Base-by-base conservation (phyloP, 2,888 invertebrate genomes). In the Sphecodes monilicornis region DNA sequence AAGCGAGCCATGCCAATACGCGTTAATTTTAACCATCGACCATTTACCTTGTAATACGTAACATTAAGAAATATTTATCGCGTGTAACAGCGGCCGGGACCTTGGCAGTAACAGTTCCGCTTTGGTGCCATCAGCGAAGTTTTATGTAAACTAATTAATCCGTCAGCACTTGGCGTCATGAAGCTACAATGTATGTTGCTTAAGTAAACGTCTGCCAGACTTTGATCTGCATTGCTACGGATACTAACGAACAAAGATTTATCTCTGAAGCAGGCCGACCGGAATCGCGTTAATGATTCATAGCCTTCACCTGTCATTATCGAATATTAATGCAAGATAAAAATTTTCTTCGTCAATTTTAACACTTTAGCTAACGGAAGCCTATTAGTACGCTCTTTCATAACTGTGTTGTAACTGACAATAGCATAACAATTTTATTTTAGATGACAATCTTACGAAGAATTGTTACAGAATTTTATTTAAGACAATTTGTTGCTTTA, bases 81-180 rank as follows among this genome's bases (percentile, higher is more conserved):
- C 36, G 26, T 29, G 41, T 73, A 60, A 76, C 69, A 72, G 74
- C 54, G 70, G 80, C 29, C 29, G 46, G 72, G 71, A 83, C 86
- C 85, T 88, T 86, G 88, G 78, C 57, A 60, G 77, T 79, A 83
- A 82, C 79, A 76, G 88, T 80, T 69, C 83, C 69, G 70, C 78
- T 85, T 80, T 71, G 78, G 76, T 81, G 74, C 69, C 80, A 86
- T 86, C 88, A 68, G 76, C 80, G 68, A 74, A 84, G 78, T 84
- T 88, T 84, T 80, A 72, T 82, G 79, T 86, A 88, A 83, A 88
- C 83, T 83, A 88, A 88, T 88, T 85, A 88, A 88, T 86, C 80
- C 72, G 73, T 84, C 78, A 75, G 66, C 71, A 69, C 66, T 39
- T 60, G 41, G n/a, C 64, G 78, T 75, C 75, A 66, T 80, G 73